A percentile compares a stretch with the other conserved stretches of the same genome.
These are phyloP conservation scores for Alethe diademata DNA, from an alignment of 2,113 vertebrate genomes.

Conservation along the genomic window DNA sequence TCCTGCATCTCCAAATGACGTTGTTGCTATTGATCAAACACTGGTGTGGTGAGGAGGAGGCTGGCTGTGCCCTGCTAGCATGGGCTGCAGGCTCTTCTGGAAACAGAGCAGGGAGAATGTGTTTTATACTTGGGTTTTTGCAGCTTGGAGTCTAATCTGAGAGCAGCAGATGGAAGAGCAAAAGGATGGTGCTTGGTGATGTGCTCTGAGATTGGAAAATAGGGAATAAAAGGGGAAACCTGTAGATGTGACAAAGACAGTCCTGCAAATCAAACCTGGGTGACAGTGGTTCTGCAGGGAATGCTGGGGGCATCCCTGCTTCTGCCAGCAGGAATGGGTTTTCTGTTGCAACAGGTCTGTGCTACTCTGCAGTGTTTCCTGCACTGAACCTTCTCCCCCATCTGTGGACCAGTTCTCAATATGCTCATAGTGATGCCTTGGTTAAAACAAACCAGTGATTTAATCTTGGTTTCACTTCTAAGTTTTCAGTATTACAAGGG, in stretches of 20 bases:
- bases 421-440: not conserved
- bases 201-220: not conserved
- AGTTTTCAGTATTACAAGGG: conserved; percentile 7
- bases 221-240: not conserved
- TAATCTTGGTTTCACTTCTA: conserved; percentile 34
- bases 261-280: not conserved
- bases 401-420: not conserved
- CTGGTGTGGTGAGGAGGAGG: not conserved
- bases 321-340: not conserved
- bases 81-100: not conserved
- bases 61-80: not conserved
- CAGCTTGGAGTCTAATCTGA: not conserved
- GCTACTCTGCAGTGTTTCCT: not conserved
- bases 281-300: not conserved
- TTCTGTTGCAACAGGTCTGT: not conserved
- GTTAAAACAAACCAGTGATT: conserved; percentile 34
- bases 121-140: not conserved
- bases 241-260: not conserved
- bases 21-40: not conserved
- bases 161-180: not conserved
- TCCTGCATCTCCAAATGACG: not conserved
- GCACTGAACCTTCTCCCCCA: not conserved
- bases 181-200: not conserved
- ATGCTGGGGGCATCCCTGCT: not conserved
- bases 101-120: not conserved